Evolutionary conservation across 2,888 invertebrate genomes (phyloP).

Genomic region (Aphidoletes aphidimyza): DNA sequence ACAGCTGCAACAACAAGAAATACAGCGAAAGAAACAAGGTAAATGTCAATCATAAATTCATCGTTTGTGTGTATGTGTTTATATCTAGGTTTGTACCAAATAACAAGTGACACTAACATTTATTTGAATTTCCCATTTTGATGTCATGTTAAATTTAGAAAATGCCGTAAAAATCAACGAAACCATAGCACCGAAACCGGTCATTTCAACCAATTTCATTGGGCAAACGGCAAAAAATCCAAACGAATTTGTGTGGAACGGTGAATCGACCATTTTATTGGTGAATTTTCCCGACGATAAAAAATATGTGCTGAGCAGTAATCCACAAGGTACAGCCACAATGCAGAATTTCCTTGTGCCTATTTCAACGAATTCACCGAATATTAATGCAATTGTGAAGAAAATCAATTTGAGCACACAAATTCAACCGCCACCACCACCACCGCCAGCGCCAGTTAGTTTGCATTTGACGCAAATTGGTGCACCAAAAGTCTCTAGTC

Average conservation of each 20-base stretch:
- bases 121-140: too few relatives aligned
- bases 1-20: slow-evolving; percentile 61
- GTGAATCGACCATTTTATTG: slow-evolving; percentile 70
- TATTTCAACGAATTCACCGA: slow-evolving; percentile 59
- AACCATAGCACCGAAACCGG: not conserved
- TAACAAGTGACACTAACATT: not conserved
- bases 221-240: slow-evolving; percentile 64
- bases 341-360: slow-evolving; percentile 71
- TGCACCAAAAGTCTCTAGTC: slow-evolving; percentile 34
- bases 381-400: slow-evolving; percentile 25
- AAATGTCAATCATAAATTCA: slow-evolving; percentile 57
- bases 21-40: slow-evolving; percentile 63
- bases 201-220: slow-evolving; percentile 29
- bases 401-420: slow-evolving; percentile 18
- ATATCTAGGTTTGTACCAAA: not conserved
- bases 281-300: slow-evolving; percentile 67
- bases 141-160: not conserved
- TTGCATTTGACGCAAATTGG: slow-evolving; percentile 36
- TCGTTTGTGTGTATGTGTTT: not conserved
- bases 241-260: slow-evolving; percentile 73
- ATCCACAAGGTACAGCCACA: slow-evolving; percentile 69
- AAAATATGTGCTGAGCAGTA: slow-evolving; percentile 68
- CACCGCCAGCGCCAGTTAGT: not conserved
- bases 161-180: slow-evolving; percentile 21
- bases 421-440: slow-evolving; percentile 58